Evolutionary conservation across 2,888 invertebrate genomes (phyloP).

Genomic region (Nomada ferruginata): DNA sequence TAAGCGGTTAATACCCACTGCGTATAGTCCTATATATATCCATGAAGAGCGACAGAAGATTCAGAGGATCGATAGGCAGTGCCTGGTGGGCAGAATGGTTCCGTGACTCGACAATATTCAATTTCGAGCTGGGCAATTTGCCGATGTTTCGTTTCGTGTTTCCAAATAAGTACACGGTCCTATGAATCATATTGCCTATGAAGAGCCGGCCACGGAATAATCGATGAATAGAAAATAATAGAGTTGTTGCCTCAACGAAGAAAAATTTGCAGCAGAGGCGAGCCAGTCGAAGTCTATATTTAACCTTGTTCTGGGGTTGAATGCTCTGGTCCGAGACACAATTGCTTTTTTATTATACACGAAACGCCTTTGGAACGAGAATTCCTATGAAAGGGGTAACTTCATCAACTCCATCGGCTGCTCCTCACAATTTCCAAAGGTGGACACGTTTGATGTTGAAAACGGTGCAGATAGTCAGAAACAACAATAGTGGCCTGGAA

Average conservation of each 20-base stretch:
- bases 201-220: not conserved
- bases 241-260: not conserved
- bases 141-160: not conserved
- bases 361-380: not conserved
- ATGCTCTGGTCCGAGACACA: not conserved
- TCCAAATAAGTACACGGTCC: not conserved
- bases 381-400: not conserved
- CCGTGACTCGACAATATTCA: slow-evolving; percentile 5
- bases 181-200: not conserved
- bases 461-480: not conserved
- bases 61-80: too few species aligned
- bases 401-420: not conserved
- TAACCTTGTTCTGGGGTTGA: too few species aligned
- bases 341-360: not conserved
- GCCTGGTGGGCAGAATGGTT: not conserved
- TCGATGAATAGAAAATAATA: not conserved
- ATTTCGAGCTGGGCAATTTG: slow-evolving; percentile 4
- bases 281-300: not conserved
- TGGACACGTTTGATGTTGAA: too few species aligned
- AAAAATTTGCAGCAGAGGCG: not conserved
- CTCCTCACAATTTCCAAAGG: not conserved
- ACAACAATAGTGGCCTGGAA: not conserved
- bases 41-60: too few species aligned
- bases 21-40: too few species aligned
- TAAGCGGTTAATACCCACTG: not conserved